Percentiles rank a stretch among this genome's conserved stretches.
These are phyloP conservation scores for Podargus strigoides DNA, from an alignment of 2,797 vertebrate species.

Conservation along the genomic window DNA sequence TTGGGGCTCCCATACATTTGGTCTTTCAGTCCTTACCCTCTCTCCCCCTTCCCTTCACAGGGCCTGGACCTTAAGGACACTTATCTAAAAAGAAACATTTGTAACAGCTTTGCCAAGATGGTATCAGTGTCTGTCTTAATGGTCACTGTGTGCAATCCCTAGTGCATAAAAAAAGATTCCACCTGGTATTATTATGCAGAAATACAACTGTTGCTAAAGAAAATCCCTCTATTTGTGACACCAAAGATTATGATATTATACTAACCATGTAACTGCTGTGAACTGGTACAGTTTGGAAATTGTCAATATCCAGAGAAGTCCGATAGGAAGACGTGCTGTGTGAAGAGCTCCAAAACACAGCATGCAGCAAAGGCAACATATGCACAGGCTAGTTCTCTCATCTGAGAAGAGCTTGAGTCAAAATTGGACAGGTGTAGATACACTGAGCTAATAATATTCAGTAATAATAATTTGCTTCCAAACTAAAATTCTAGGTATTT, in stretches of 20 bases:
- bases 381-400: neutral
- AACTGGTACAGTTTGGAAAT: neutral
- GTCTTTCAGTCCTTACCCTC: neutral
- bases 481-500: neutral
- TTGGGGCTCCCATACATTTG: neutral
- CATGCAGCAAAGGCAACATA: neutral
- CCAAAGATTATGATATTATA: neutral
- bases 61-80: neutral
- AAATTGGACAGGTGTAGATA: neutral
- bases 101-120: no score
- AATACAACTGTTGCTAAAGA: neutral
- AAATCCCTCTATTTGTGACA: neutral
- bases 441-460: neutral
- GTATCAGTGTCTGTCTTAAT: neutral
- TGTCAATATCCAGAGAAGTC: neutral
- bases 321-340: rapidly evolving
- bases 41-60: neutral
- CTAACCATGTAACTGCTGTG: neutral
- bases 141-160: neutral
- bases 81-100: neutral
- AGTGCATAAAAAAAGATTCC: neutral
- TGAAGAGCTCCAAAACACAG: neutral
- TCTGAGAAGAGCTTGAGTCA: neutral
- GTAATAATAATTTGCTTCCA: neutral
- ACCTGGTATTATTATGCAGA: neutral